Evolutionary conservation across 2,888 invertebrate species (phyloP), one percentile per base, ranked within the genome.

Genomic region (Mycalesis mineus): DNA sequence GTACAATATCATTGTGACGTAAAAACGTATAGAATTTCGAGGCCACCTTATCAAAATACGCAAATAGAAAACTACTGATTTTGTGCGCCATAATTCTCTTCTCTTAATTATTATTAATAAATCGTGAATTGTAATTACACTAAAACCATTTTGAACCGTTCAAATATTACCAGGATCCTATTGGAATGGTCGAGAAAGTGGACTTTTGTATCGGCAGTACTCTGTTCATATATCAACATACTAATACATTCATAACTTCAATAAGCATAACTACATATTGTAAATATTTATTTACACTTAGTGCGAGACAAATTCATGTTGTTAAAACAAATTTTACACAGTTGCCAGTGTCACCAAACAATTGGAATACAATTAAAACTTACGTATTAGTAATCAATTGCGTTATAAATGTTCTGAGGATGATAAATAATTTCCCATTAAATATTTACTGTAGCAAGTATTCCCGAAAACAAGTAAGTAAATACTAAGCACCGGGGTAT

Each of bases 321-420:
- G 9, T 33, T 2, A 33, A 33, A 11, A 36, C 9, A 66, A 70
- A 71, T 70, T 68, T 66, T 71, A 67, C 67, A 62, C 67, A 62
- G 52, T 61, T 57, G 61, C 49, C 58, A 58, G 58, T 58, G 58
- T 53, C 57, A 64, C 39, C 58, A 61, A 63, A 58, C 9, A 49
- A 62, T 61, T 64, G 58, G 62, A 65, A 64, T 65, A 65, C 55
- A 55, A 63, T 69, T 64, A 78, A 33, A 33, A 33, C 75, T 76
- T 77, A 78, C 73, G 76, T 69, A 69, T 61, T 63, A 73, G 72
- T 77, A 77, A 69, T 13, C 69, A 67, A 65, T 67, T 66, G 61
- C 64, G 66, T 58, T 79, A n/a, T 79, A 80, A 82, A 75, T 79
- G 85, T 87, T 85, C 86, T 82, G 85, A 86, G 84, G 87, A 81